Evolutionary conservation across 2,113 vertebrate genomes (phyloP).

Genomic region (Meles meles): DNA sequence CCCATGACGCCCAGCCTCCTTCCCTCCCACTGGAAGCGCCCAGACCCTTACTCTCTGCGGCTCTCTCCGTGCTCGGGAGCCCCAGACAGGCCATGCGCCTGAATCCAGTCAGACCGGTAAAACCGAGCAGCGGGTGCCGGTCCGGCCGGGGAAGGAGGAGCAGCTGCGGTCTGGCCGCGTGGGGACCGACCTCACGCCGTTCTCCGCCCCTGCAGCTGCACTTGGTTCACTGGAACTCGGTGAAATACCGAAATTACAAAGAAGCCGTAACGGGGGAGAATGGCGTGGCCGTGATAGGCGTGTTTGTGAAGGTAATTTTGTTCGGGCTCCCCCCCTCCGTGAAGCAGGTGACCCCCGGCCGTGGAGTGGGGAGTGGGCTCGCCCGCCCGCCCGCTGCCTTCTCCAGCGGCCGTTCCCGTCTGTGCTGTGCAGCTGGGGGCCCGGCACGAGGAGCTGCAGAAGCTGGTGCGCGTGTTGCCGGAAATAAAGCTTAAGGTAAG

Average conservation of each 20-base stretch:
- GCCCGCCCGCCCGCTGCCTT: not conserved
- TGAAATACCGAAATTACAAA: constrained; percentile 88
- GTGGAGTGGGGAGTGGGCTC: fast-evolving
- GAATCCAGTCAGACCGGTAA: not conserved
- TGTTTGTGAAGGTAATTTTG: constrained; percentile 91
- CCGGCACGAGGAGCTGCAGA: constrained; percentile 90
- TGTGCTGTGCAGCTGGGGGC: constrained; percentile 87
- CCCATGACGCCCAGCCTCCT: not conserved
- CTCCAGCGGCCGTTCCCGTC: fast-evolving
- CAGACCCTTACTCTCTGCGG: fast-evolving
- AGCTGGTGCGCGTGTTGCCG: constrained; percentile 92
- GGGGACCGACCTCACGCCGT: not conserved
- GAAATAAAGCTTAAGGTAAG: constrained; percentile 92
- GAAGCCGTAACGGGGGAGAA: constrained; percentile 91
- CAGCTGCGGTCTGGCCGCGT: fast-evolving
- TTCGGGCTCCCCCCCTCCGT: fast-evolving
- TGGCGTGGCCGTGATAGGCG: constrained; percentile 92
- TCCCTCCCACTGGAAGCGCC: fast-evolving
- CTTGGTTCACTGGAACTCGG: constrained; percentile 96
- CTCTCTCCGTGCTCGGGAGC: fast-evolving
- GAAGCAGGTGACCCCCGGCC: fast-evolving
- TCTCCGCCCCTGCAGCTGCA: constrained; percentile 86
- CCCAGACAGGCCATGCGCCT: fast-evolving
- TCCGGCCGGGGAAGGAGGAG: fast-evolving
- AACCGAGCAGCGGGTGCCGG: not conserved